Evolutionary conservation across 2,888 invertebrate species (phyloP), one percentile per base, ranked within the genome.

Genomic region (Hoplodrina blanda): DNA sequence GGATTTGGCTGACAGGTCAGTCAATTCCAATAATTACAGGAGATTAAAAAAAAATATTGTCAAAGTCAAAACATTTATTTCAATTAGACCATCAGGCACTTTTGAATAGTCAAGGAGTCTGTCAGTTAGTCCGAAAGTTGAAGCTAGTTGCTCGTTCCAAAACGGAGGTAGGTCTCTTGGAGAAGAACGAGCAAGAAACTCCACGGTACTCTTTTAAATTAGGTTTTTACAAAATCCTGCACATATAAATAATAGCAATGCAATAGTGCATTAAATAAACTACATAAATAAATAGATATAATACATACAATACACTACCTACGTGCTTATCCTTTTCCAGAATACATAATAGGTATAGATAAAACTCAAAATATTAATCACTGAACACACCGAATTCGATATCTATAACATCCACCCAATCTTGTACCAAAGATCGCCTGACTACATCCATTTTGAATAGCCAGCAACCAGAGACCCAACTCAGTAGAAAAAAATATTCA

Each of bases 391-490:
- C 90, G 73, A 81, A 86, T 66, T 85, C 72, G 54, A 83, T 78
- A 82, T 87, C 86, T 82, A 74, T 74, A 77, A 78, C 84, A 81
- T 87, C 84, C 79, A 86, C 82, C 90, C 91, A 91, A 44, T 85
- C 83, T 68, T 85, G 83, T 73, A 85, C 85, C 78, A 87, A 63
- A 52, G 80, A 76, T 66, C 88, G 87, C 67, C 85, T 86, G 76
- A 84, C 80, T 75, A 87, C 87, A 87, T 89, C 89, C 91, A 92
- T 91, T 70, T 84, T 73, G 30, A 71, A 53, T 44, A 20, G n/a
- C 19, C 17, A 54, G 17, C n/a, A 53, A 59, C 5, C 19, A 50
- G 11, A 46, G 6, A 66, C 13, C 41, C 20, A 44, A 59, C 15
- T 4, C 46, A 65, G 37, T 46, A 30, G 44, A 46, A n/a, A 15